These are phyloP conservation scores for Spilosoma lubricipeda DNA, from an alignment of 2,888 invertebrate genomes.

Conservation along the genomic window DNA sequence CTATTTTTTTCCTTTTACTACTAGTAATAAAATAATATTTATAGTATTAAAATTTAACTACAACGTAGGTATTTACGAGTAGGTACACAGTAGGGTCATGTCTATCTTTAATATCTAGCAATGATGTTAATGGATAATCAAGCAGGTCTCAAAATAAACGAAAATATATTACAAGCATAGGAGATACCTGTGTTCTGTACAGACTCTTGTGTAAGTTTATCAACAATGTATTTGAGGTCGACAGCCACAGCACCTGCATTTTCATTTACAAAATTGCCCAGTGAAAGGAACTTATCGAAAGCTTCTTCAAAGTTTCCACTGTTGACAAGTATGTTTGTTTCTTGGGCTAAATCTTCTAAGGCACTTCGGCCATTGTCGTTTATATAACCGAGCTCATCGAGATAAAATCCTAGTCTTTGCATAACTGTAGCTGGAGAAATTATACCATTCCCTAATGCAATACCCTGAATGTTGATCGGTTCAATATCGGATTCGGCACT, in stretches of 20 bases:
- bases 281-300: slow-evolving; percentile 86
- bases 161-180: neutral
- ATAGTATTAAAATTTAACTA: neutral
- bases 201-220: slow-evolving; percentile 62
- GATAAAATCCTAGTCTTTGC: slow-evolving; percentile 76
- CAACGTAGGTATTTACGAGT: neutral
- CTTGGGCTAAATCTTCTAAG: slow-evolving; percentile 85
- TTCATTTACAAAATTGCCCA: slow-evolving; percentile 86
- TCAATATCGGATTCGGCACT: neutral
- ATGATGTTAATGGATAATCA: neutral
- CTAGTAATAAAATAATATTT: neutral
- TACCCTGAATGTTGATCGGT: slow-evolving; percentile 88
- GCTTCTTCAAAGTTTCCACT: slow-evolving; percentile 85
- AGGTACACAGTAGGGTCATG: neutral
- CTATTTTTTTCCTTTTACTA: neutral
- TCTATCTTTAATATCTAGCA: neutral
- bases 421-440: slow-evolving; percentile 88
- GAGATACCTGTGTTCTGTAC: slow-evolving; percentile 17
- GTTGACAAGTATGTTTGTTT: slow-evolving; percentile 82
- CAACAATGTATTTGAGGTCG: slow-evolving; percentile 85
- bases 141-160: neutral
- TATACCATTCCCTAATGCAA: slow-evolving; percentile 94
- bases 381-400: slow-evolving; percentile 87
- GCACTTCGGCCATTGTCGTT: slow-evolving; percentile 87
- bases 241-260: slow-evolving; percentile 90